Base-by-base conservation (phyloP, 2,113 vertebrate species). In the Gasterosteus nipponicus region DNA sequence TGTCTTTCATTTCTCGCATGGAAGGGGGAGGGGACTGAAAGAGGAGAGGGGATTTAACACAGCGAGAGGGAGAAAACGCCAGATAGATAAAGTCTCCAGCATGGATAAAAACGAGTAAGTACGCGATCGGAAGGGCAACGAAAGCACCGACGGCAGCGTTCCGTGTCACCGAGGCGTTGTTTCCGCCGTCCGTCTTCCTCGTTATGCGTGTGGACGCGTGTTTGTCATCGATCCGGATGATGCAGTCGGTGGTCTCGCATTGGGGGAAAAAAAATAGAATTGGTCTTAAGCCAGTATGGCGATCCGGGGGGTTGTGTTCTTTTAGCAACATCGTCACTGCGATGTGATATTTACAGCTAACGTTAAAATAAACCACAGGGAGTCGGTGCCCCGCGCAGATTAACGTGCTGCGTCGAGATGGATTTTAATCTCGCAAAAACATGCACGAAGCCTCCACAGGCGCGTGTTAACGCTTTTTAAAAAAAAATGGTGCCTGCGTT, bases 51-150 rank as follows among this genome's bases (percentile, higher is more conserved):
- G 94, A 94, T 94, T 95, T 94, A 94, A 94, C 92, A 92, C 82
- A 92, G 92, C 82, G 83, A 92, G 90, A 91, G 89, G 89, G 89
- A 86, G 86, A 92, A 92, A 94, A 79, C 88, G 15, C 11, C 74
- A 92, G 87, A 92, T 89, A 93, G 85, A 92, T 89, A 93, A 84
- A 89, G 90, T 88, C 87, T 92, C 86, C 93, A 87, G 94, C 89
- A 95, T 95, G 94, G 94, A 95, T 90, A 94, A 94, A 94, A 94
- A 93, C 93, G 93, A 95, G 94, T 95, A 92, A 95, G 94, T 95
- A 94, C 42, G 54, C 8, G 5, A 42, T 69, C 7, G 35, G 35
- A 51, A 44, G 47, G 56, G 16, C 4, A 49, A 14, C 39, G 7
- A 39, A 57, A 11, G 4, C 39, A 16, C 5, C 10, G 4, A 1